Base-by-base conservation (phyloP, 1,140 invertebrate species). In the Drosophila athabasca region DNA sequence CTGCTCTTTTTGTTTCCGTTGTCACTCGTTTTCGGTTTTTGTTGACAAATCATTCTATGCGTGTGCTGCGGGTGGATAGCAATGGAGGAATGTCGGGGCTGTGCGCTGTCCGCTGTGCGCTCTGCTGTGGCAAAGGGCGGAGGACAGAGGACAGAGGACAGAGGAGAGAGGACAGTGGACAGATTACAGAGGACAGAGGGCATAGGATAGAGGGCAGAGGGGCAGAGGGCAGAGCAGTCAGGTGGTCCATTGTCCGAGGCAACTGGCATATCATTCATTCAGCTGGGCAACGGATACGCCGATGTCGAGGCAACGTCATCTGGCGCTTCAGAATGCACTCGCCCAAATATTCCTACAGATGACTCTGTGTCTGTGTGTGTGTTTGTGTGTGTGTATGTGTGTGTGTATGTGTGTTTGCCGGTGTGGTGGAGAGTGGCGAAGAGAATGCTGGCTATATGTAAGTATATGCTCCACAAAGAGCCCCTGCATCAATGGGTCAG, bases 191-290 rank as follows among this genome's bases (percentile, higher is more conserved):
- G 9, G n/a, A 43, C 50, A 19, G 11, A 39, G 35, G 62, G 66
- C 26, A 26, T 45, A 35, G 66, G 64, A 43, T 11, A n/a, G 26
- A 15, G 50, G 3, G 24, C 4, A 26, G 24, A 6, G 22, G 22
- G 17, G 17, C 17, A 35, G 64, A 43, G 66, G 62, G 49, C n/a
- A 13, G 24, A 15, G 49, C 65, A 64, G 59, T 65, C 62, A 66
- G 62, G 60, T 64, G 44, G 62, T 0, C 49, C 49, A 69, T 57
- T 57, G 66, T 69, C 64, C 64, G n/a, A 31, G 64, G 51, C 64
- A 69, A 69, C 66, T 69, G 66, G 66, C 68, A 69, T 69, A 69
- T 69, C 66, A 69, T 49, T 69, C 66, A 69, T 50, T 61, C 66
- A 44, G 44, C 51, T 41, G 43, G 66, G 64, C 66, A 69, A 57